phyloP scores from a whole-genome alignment of 2,888 invertebrate genomes.

The Vesta saturnalis region DNA sequence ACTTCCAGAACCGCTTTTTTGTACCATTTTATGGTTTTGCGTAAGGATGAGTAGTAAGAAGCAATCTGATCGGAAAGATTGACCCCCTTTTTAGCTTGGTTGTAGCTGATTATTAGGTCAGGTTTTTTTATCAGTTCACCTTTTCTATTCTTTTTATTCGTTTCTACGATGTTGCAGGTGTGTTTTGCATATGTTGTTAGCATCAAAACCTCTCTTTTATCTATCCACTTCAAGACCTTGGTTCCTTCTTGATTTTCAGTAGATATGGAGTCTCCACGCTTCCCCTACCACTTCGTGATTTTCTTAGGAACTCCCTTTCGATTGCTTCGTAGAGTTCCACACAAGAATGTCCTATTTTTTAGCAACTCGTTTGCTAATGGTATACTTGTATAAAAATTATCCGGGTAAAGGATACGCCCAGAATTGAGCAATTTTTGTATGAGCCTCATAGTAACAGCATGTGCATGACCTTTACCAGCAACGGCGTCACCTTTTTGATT shows the following conservation, averaged over 20 bases:
- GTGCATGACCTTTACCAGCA: background rate
- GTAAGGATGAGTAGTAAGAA: background rate
- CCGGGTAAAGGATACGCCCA: slow-evolving; percentile 1
- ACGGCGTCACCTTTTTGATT: background rate
- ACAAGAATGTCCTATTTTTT: background rate
- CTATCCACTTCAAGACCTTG: background rate
- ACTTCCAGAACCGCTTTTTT: no score
- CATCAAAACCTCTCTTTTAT: background rate
- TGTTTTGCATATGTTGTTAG: background rate
- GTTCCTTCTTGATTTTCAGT: background rate
- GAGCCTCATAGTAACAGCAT: background rate
- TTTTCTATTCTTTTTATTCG: background rate
- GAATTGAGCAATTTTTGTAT: slow-evolving; percentile 5
- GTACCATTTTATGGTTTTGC: no score
- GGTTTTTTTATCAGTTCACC: background rate
- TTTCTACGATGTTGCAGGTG: background rate
- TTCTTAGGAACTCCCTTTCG: background rate
- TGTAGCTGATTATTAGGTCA: background rate
- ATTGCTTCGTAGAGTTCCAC: background rate
- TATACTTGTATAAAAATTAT: slow-evolving; percentile 2
- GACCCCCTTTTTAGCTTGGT: background rate
- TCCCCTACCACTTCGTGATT: background rate
- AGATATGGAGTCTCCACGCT: background rate
- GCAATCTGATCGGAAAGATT: background rate
- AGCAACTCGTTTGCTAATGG: background rate